Evolutionary conservation across 2,113 vertebrate species (phyloP).

Genomic region (Mobula hypostoma): DNA sequence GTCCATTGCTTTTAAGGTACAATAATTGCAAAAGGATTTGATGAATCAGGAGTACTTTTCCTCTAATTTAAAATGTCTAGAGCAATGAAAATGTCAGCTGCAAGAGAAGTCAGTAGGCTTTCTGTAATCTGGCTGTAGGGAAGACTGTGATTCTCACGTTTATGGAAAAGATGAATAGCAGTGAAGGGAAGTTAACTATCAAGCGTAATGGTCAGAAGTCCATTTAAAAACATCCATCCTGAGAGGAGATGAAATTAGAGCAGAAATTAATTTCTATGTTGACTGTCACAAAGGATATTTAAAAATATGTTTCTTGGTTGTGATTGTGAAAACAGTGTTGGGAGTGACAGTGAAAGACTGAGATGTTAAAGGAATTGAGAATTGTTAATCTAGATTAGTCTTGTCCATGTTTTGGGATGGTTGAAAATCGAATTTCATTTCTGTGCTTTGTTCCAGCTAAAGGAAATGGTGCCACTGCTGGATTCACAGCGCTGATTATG

Average conservation of each 20-base stretch:
- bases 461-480: conserved; percentile 52
- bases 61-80: neutral
- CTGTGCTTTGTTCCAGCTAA: conserved; percentile 57
- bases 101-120: neutral
- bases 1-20: neutral
- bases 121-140: neutral
- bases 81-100: neutral
- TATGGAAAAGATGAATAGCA: neutral
- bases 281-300: neutral
- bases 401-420: neutral
- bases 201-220: neutral
- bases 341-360: neutral
- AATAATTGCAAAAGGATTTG: neutral
- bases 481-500: conserved; percentile 53
- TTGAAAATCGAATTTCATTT: conserved; percentile 31
- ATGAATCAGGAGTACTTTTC: neutral
- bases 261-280: neutral
- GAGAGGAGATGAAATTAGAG: neutral
- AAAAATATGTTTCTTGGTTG: neutral
- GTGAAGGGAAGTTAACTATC: neutral
- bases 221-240: neutral
- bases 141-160: neutral
- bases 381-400: neutral
- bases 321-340: neutral
- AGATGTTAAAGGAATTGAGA: neutral